These are phyloP conservation scores for Paradoxurus hermaphroditus DNA, from an alignment of 2,113 vertebrate genomes.

Conservation along the genomic window DNA sequence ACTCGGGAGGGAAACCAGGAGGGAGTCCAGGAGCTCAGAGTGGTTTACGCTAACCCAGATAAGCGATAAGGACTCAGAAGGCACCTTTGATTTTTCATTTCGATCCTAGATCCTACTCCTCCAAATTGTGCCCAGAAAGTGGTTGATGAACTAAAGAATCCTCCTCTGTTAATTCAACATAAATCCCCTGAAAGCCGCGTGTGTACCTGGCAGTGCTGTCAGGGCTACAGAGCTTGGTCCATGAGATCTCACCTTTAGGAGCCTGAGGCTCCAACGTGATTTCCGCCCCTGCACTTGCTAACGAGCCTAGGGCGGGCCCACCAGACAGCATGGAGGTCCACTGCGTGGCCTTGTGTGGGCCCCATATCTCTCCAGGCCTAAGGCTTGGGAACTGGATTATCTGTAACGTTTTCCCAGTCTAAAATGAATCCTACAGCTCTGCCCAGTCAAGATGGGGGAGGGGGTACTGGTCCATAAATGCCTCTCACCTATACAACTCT, in stretches of 20 bases:
- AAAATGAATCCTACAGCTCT: not conserved
- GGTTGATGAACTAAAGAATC: not conserved
- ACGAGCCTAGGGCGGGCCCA: not conserved
- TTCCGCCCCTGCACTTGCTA: not conserved
- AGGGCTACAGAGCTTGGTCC: not conserved
- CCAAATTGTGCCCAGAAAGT: not conserved
- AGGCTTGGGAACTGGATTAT: not conserved
- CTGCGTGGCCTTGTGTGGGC: not conserved
- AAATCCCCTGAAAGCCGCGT: not conserved
- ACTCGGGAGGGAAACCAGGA: not conserved
- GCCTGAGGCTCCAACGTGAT: not conserved
- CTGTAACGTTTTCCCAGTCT: not conserved
- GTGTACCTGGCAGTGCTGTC: not conserved
- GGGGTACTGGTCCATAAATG: not conserved
- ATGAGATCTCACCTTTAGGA: not conserved
- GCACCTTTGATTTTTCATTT: not conserved
- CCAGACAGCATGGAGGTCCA: rapidly evolving
- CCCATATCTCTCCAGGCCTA: not conserved
- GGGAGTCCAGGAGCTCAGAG: not conserved
- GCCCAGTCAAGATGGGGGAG: not conserved
- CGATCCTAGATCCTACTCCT: not conserved
- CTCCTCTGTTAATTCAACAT: not conserved
- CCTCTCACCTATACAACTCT: not conserved
- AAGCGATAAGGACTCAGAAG: not conserved
- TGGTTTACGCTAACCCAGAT: not conserved